Conservation (phyloP, 2,797 vertebrate species). For the Sarcoramphus papa region DNA sequence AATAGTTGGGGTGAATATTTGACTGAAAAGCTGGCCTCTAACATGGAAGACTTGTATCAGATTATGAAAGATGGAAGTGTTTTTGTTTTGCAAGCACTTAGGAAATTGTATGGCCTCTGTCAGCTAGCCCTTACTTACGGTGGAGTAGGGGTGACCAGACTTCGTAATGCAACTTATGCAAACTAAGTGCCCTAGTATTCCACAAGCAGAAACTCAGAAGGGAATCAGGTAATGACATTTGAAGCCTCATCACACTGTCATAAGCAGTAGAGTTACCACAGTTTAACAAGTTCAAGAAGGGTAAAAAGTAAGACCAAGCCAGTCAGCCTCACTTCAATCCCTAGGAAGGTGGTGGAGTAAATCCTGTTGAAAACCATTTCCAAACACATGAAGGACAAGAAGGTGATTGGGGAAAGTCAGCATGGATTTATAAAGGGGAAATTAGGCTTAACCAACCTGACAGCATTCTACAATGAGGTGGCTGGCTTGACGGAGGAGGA, state of each 20-base stretch:
- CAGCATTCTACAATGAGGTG: not conserved
- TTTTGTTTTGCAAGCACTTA: not conserved
- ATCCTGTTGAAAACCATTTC: not conserved
- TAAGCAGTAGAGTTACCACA: not conserved
- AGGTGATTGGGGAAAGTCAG: not conserved
- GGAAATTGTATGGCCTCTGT: not conserved
- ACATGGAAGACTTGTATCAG: not conserved
- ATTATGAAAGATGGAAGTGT: not conserved
- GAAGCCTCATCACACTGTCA: not conserved
- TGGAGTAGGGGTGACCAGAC: not conserved
- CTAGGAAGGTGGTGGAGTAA: not conserved
- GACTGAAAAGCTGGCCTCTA: not conserved
- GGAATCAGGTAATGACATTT: not conserved
- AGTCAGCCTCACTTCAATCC: not conserved
- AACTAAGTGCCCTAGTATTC: not conserved
- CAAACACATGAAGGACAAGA: not conserved
- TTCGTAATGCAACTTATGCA: not conserved
- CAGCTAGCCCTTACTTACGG: not conserved
- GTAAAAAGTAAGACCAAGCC: not conserved
- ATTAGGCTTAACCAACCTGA: not conserved
- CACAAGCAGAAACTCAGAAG: not conserved
- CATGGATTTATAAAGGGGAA: not conserved
- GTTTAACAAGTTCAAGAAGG: not conserved
- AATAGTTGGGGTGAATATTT: not conserved
- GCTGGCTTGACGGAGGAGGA: not conserved